Percentiles rank a stretch among this genome's conserved stretches.
phyloP scores from a whole-genome alignment of 2,113 vertebrate species.

The Cyphomyrus plagiostoma region DNA sequence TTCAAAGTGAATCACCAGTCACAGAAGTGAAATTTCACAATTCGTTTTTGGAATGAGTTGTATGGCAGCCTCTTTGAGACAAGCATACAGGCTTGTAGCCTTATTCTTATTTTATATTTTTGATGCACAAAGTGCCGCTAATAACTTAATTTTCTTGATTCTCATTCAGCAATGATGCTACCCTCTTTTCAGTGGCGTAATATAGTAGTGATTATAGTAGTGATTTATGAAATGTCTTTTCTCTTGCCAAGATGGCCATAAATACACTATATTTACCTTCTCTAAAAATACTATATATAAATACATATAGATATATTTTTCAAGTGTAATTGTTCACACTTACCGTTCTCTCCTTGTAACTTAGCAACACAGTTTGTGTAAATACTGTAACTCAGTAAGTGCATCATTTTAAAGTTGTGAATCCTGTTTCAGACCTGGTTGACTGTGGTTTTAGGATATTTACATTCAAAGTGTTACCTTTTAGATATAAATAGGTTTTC shows the following conservation, averaged over 20 bases:
- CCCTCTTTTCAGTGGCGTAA: constrained; percentile 50
- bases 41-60: constrained; percentile 30
- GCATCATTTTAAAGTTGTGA: constrained; percentile 44
- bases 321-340: constrained; percentile 69
- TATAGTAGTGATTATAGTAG: constrained; percentile 49
- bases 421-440: constrained; percentile 53
- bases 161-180: constrained; percentile 60
- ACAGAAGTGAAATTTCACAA: constrained; percentile 30
- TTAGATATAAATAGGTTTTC: constrained; percentile 8
- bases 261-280: constrained; percentile 65
- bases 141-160: constrained; percentile 51
- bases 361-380: constrained; percentile 52
- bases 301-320: constrained; percentile 72
- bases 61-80: constrained; percentile 54
- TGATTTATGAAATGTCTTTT: constrained; percentile 66
- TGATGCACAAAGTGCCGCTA: constrained; percentile 72
- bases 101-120: constrained; percentile 70
- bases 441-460: constrained; percentile 62
- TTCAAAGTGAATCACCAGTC: constrained; percentile 38
- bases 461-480: constrained; percentile 27
- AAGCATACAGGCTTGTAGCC: constrained; percentile 69
- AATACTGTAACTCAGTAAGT: constrained; percentile 46
- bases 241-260: constrained; percentile 67
- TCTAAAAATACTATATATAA: constrained; percentile 69
- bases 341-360: constrained; percentile 56